A percentile compares a stretch with the other conserved stretches of the same genome.
Evolutionary conservation across 2,113 vertebrate species (phyloP).

Genomic region (Taxidea taxus): DNA sequence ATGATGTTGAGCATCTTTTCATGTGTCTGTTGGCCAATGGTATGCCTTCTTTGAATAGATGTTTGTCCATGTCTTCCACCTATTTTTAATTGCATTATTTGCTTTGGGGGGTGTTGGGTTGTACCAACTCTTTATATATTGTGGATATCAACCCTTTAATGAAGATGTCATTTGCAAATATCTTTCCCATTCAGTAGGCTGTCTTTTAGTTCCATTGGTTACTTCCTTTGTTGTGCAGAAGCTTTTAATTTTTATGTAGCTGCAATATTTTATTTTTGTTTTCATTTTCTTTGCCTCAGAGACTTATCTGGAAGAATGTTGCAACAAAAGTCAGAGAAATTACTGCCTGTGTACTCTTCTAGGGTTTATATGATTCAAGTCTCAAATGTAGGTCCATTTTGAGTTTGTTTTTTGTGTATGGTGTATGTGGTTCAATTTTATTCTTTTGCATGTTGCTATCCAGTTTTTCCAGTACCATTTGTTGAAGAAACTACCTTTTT

Average conservation of each 20-base stretch:
- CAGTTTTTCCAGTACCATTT: no score
- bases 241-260: background rate
- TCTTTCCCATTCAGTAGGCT: background rate
- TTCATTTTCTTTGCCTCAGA: background rate
- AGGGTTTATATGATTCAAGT: background rate
- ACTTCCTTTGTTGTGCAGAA: background rate
- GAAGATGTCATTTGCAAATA: background rate
- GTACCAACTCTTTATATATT: background rate
- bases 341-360: background rate
- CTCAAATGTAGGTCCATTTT: background rate
- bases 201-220: background rate
- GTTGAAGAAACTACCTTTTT: no score
- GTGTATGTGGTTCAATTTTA: background rate
- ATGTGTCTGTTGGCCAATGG: background rate
- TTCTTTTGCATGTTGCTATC: no score
- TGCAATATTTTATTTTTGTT: background rate
- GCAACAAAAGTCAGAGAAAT: background rate
- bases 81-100: background rate
- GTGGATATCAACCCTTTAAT: background rate
- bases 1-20: background rate
- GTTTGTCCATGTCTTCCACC: background rate
- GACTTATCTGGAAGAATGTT: background rate
- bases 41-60: background rate
- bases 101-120: background rate
- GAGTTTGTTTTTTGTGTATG: background rate